phyloP scores from a whole-genome alignment of 2,888 invertebrate genomes.

The Hyalella azteca region DNA sequence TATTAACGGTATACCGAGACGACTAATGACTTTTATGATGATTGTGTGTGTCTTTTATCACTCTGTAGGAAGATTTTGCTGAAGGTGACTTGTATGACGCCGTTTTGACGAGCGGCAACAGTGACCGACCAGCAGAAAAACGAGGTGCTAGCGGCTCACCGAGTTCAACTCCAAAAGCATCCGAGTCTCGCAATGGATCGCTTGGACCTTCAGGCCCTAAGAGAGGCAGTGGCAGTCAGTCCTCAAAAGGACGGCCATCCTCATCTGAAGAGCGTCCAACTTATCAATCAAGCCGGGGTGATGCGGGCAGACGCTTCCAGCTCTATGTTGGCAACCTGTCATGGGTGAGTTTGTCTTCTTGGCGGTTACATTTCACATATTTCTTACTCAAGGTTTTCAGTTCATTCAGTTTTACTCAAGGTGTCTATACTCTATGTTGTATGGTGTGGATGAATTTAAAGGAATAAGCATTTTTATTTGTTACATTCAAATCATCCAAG shows the following conservation, averaged over 20 bases:
- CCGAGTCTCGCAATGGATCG: slow-evolving; percentile 15
- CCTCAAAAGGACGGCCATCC: not conserved
- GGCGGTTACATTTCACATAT: too few relatives aligned
- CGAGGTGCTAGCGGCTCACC: slow-evolving; percentile 43
- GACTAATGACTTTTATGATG: not conserved
- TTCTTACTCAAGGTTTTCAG: too few relatives aligned
- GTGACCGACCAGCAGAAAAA: slow-evolving; percentile 42
- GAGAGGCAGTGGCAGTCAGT: not conserved
- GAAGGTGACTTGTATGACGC: slow-evolving; percentile 59
- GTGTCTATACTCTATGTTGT: not conserved
- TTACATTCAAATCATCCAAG: too few relatives aligned
- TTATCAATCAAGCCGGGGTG: slow-evolving; percentile 55
- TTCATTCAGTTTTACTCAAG: too few relatives aligned
- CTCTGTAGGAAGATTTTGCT: slow-evolving; percentile 58
- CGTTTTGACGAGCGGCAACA: slow-evolving; percentile 57
- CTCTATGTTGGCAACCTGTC: slow-evolving; percentile 97
- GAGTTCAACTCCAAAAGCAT: not conserved
- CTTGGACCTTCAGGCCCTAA: slow-evolving; percentile 21
- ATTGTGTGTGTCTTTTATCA: slow-evolving; percentile 30
- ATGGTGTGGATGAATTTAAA: too few relatives aligned
- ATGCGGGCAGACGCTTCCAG: slow-evolving; percentile 77
- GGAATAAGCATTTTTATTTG: too few relatives aligned
- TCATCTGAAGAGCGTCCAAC: slow-evolving; percentile 50
- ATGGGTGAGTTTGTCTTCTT: slow-evolving; percentile 69
- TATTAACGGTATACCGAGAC: too few relatives aligned